These are phyloP conservation scores for Andrena haemorrhoa DNA, from an alignment of 2,888 invertebrate genomes.

Conservation along the genomic window DNA sequence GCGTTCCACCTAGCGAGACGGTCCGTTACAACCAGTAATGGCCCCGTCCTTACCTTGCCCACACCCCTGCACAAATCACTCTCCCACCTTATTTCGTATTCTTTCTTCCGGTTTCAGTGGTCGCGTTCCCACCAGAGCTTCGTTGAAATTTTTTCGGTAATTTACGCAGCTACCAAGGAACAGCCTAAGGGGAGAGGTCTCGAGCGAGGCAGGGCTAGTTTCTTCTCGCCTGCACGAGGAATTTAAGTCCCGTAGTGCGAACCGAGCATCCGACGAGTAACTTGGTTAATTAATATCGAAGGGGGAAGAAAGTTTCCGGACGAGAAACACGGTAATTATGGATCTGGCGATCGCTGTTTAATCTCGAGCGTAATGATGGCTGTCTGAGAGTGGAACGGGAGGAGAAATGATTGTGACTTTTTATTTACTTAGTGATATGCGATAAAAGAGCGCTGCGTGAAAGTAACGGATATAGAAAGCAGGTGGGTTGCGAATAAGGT, in stretches of 20 bases:
- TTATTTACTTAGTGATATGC: background rate
- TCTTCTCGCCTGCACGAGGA: slow-evolving; percentile 1
- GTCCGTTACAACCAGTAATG: slow-evolving; percentile 14
- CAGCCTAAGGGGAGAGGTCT: background rate
- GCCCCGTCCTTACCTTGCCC: slow-evolving; percentile 11
- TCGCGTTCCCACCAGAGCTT: background rate
- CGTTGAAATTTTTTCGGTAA: slow-evolving; percentile 39
- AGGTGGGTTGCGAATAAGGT: background rate
- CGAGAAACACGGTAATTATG: slow-evolving; percentile 44
- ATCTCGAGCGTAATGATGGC: slow-evolving; percentile 11
- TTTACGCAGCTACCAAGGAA: slow-evolving; percentile 24
- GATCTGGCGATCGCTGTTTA: slow-evolving; percentile 37
- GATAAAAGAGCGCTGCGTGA: background rate
- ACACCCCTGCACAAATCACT: background rate
- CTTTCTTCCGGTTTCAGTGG: background rate
- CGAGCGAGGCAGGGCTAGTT: background rate
- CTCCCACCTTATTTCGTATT: background rate
- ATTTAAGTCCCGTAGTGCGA: slow-evolving; percentile 20
- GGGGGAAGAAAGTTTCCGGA: slow-evolving; percentile 25
- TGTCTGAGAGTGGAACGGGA: background rate
- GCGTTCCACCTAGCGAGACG: slow-evolving; percentile 44
- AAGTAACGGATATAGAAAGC: background rate
- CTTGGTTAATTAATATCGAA: slow-evolving; percentile 47
- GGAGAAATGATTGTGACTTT: background rate
- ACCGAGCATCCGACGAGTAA: slow-evolving; percentile 15